These are phyloP conservation scores for Dione vanillae DNA, from an alignment of 2,888 invertebrate species.

Conservation along the genomic window DNA sequence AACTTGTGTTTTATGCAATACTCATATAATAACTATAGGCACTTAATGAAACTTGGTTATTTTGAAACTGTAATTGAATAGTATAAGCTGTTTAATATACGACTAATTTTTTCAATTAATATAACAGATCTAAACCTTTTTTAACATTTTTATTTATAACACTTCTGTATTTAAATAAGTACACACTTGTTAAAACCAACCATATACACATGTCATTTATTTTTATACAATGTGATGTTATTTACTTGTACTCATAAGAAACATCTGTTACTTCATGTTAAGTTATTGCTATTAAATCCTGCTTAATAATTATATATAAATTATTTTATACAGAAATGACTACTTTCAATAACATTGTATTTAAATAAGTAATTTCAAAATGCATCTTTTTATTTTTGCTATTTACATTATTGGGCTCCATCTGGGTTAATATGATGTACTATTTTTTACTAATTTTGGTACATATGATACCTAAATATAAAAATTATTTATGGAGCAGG, in stretches of 20 bases:
- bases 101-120: too few relatives aligned
- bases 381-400: neutral
- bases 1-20: too few relatives aligned
- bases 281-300: neutral
- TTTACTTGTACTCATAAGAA: neutral
- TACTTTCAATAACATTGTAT: neutral
- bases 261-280: neutral
- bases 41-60: too few relatives aligned
- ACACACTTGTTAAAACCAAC: neutral
- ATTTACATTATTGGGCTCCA: neutral
- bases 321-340: neutral
- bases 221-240: slow-evolving; percentile 9
- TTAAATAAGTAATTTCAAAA: neutral
- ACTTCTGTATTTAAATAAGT: neutral
- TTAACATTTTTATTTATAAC: neutral
- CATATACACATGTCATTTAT: neutral
- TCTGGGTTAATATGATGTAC: neutral
- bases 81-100: too few relatives aligned
- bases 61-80: too few relatives aligned
- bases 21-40: too few relatives aligned
- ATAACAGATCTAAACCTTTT: too few relatives aligned
- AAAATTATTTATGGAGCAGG: slow-evolving; percentile 34
- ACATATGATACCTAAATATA: slow-evolving; percentile 4
- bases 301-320: neutral
- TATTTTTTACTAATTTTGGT: neutral